Percentiles rank a stretch among this genome's conserved stretches.
Evolutionary conservation across 2,888 invertebrate genomes (phyloP).

Genomic region (Syrista parreyssii): DNA sequence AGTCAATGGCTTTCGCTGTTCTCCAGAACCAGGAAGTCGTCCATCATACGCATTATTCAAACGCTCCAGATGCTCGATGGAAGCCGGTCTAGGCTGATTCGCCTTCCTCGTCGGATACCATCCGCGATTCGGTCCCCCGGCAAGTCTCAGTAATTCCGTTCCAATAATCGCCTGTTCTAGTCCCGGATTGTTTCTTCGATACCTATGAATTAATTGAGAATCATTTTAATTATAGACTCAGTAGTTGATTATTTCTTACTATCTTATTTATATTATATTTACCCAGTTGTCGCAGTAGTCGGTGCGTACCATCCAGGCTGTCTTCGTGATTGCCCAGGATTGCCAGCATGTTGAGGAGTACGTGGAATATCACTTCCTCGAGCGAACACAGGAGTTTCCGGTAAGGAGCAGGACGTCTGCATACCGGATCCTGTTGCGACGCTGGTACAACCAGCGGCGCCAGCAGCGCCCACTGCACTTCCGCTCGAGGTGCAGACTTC

Average conservation of each 20-base stretch:
- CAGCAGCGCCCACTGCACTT: slow-evolving; percentile 80
- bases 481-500: slow-evolving; percentile 87
- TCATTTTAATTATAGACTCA: background rate
- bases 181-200: slow-evolving; percentile 64
- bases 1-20: slow-evolving; percentile 83
- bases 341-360: slow-evolving; percentile 78
- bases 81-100: slow-evolving; percentile 80
- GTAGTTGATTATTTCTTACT: slow-evolving; percentile 11
- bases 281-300: slow-evolving; percentile 62
- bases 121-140: slow-evolving; percentile 85
- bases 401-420: slow-evolving; percentile 87
- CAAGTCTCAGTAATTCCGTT: slow-evolving; percentile 82
- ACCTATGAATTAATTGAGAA: slow-evolving; percentile 36
- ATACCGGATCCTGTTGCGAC: slow-evolving; percentile 67
- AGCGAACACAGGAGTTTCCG: slow-evolving; percentile 90
- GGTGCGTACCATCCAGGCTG: slow-evolving; percentile 64
- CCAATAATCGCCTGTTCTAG: slow-evolving; percentile 74
- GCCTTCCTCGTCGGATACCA: slow-evolving; percentile 82
- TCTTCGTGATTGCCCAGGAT: slow-evolving; percentile 55
- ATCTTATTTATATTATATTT: slow-evolving; percentile 33
- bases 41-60: slow-evolving; percentile 67
- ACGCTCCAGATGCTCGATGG: slow-evolving; percentile 87
- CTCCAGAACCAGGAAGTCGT: slow-evolving; percentile 67
- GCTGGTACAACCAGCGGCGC: slow-evolving; percentile 77
- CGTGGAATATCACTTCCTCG: slow-evolving; percentile 85